Percentiles rank a stretch among this genome's conserved stretches.
phyloP scores from a whole-genome alignment of 92 coral and sea anemone species.

The Epizoanthus rinbou region DNA sequence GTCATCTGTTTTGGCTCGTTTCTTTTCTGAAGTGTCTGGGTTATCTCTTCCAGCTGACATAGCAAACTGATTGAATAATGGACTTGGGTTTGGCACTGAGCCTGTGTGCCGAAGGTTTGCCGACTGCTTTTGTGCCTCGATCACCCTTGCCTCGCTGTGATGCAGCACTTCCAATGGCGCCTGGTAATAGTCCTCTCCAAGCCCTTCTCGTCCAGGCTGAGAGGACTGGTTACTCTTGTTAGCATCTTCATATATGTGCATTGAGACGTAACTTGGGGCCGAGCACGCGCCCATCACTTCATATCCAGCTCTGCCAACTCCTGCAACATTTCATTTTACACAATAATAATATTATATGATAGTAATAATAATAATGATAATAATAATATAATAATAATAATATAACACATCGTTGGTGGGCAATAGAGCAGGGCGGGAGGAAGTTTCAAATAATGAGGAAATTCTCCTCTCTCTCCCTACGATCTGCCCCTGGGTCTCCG shows the following conservation, averaged over 20 bases:
- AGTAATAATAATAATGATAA: too few species aligned
- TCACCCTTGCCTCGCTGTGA: not conserved
- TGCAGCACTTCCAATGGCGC: not conserved
- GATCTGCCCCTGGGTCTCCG: too few species aligned
- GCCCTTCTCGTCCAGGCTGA: not conserved
- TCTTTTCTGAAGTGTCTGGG: not conserved
- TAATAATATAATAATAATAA: too few species aligned
- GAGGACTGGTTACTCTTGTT: not conserved
- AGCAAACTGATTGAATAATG: not conserved
- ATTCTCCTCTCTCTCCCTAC: too few species aligned
- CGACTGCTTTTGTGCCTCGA: not conserved
- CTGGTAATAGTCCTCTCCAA: not conserved
- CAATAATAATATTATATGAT: too few species aligned
- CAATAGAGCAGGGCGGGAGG: too few species aligned
- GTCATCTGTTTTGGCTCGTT: not conserved
- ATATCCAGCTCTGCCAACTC: too few species aligned
- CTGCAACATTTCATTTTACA: too few species aligned
- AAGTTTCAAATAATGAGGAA: too few species aligned
- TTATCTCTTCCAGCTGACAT: not conserved
- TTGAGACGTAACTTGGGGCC: not conserved
- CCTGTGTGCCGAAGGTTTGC: not conserved
- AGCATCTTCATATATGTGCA: not conserved
- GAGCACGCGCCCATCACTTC: not conserved
- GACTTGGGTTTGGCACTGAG: too few species aligned
- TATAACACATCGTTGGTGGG: too few species aligned